Evolutionary conservation across 2,888 invertebrate genomes (phyloP).

Genomic region (Nemapogon koenigi): DNA sequence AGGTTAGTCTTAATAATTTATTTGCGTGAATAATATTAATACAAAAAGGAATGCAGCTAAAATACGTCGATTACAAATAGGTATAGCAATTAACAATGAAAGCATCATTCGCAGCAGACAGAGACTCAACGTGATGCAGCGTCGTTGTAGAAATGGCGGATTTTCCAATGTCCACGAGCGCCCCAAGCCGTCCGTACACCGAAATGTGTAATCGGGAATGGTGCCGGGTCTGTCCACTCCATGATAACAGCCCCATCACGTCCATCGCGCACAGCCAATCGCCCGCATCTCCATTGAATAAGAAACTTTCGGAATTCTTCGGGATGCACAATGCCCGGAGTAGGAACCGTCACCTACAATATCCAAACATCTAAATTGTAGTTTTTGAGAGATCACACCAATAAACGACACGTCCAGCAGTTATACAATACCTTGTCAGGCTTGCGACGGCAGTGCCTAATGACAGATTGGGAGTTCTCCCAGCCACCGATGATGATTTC

Average conservation of each 20-base stretch:
- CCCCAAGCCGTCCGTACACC: slow-evolving; percentile 72
- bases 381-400: neutral
- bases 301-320: slow-evolving; percentile 63
- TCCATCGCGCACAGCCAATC: slow-evolving; percentile 53
- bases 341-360: slow-evolving; percentile 63
- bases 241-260: slow-evolving; percentile 55
- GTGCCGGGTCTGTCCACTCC: slow-evolving; percentile 67
- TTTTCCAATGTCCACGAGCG: slow-evolving; percentile 69
- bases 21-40: too few species aligned
- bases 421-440: slow-evolving; percentile 65
- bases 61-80: too few species aligned
- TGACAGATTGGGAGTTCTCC: slow-evolving; percentile 70
- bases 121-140: slow-evolving; percentile 55
- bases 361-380: slow-evolving; percentile 15
- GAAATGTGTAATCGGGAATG: slow-evolving; percentile 67
- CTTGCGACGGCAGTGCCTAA: slow-evolving; percentile 67
- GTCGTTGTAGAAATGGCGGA: slow-evolving; percentile 40
- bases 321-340: slow-evolving; percentile 62
- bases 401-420: slow-evolving; percentile 4
- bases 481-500: slow-evolving; percentile 74
- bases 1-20: too few species aligned
- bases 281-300: slow-evolving; percentile 64
- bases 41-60: too few species aligned
- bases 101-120: too few species aligned
- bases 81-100: too few species aligned